A percentile compares a stretch with the other conserved stretches of the same genome.
Conservation (phyloP, 2,113 vertebrate species). For the Miniopterus natalensis region DNA sequence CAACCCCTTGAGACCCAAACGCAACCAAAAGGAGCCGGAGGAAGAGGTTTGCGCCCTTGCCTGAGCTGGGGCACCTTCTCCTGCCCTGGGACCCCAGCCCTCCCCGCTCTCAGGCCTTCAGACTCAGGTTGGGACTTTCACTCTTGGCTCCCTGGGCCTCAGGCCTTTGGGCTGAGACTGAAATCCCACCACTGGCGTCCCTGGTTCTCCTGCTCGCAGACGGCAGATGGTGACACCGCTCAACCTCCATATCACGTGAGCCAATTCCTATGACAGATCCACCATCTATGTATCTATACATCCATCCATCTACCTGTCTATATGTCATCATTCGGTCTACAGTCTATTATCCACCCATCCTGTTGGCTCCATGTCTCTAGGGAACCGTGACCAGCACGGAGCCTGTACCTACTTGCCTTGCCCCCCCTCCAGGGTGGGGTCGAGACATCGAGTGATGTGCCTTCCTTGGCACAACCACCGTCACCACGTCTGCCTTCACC, state of each 20-base stretch:
- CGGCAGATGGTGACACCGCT: too few relatives aligned
- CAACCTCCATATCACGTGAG: too few relatives aligned
- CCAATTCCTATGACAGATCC: not conserved
- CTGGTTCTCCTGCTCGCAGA: too few relatives aligned
- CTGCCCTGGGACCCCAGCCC: not conserved
- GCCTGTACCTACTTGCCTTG: not conserved
- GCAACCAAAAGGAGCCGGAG: not conserved
- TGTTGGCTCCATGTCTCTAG: not conserved
- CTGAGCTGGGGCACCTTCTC: not conserved
- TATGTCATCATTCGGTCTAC: too few relatives aligned
- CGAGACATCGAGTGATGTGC: fast-evolving
- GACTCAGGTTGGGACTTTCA: fast-evolving
- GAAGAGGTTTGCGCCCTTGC: too few relatives aligned
- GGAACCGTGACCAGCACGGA: too few relatives aligned
- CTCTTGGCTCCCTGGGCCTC: not conserved
- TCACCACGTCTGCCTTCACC: fast-evolving
- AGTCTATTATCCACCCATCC: not conserved
- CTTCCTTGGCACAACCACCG: fast-evolving
- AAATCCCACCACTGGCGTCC: not conserved
- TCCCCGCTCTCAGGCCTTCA: not conserved
- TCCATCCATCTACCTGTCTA: too few relatives aligned
- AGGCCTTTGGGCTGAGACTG: not conserved
- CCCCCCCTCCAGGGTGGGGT: not conserved
- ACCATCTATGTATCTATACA: not conserved
- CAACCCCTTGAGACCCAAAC: too few relatives aligned